A percentile compares a stretch with the other conserved stretches of the same genome.
Conservation (phyloP, 2,113 vertebrate species). For the Athene cunicularia region DNA sequence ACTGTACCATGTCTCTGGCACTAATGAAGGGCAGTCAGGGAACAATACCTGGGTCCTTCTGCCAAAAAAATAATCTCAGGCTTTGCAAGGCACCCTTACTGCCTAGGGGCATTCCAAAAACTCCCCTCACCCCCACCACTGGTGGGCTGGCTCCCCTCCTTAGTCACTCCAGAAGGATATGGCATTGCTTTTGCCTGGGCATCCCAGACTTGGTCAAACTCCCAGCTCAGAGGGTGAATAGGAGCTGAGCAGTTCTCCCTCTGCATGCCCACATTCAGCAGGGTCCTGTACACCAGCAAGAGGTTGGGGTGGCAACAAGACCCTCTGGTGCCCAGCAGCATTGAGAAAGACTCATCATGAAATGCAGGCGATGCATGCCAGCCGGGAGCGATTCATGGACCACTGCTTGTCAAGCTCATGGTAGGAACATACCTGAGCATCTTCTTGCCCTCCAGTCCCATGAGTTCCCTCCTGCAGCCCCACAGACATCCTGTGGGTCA, state of each 20-base stretch:
- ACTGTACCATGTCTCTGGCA: fast-evolving
- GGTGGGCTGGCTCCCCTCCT: neutral
- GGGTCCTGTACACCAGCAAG: neutral
- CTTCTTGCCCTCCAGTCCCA: neutral
- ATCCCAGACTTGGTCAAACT: neutral
- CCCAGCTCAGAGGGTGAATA: neutral
- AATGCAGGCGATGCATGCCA: neutral
- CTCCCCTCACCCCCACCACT: neutral
- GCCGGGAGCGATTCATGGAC: fast-evolving
- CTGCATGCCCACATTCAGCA: neutral
- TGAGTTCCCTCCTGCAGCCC: neutral
- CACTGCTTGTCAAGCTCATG: neutral
- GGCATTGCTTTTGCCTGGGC: neutral
- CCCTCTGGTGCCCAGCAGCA: neutral
- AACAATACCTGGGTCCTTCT: neutral
- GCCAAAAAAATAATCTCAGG: neutral
- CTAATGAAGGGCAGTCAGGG: neutral
- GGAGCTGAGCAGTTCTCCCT: neutral
- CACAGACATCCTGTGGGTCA: neutral
- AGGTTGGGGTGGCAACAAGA: neutral
- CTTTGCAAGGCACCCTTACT: neutral
- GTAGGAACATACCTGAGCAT: neutral
- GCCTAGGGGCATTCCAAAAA: neutral
- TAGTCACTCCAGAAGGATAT: neutral
- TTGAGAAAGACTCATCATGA: neutral